Percentiles rank a stretch among this genome's conserved stretches.
Conservation (phyloP, 2,797 vertebrate species). For the Sylvia borin region DNA sequence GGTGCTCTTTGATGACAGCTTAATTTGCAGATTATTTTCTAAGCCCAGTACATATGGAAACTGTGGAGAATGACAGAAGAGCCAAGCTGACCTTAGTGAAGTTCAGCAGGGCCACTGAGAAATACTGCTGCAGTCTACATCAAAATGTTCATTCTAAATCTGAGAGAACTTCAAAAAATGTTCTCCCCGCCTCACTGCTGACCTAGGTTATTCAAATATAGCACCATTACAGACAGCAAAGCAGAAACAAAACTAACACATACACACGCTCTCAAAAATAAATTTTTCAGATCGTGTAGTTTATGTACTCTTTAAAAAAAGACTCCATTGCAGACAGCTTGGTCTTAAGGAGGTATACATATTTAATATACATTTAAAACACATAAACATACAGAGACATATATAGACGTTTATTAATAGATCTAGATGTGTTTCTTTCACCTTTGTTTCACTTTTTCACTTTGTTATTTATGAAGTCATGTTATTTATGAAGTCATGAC, state of each 20-base stretch:
- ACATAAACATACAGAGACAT: not conserved
- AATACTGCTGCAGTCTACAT: not conserved
- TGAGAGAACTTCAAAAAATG: not conserved
- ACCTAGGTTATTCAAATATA: conserved; percentile 7
- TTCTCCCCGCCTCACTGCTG: not conserved
- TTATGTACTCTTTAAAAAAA: not conserved
- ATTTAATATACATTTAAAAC: not conserved
- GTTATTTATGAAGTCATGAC: too few relatives aligned
- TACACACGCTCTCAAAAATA: not conserved
- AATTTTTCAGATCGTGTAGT: not conserved
- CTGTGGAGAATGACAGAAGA: not conserved
- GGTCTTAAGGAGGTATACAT: not conserved
- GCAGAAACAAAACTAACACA: not conserved
- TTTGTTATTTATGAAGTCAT: not conserved
- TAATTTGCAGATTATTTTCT: not conserved
- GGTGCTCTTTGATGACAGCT: not conserved
- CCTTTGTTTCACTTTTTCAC: not conserved
- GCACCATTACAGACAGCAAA: not conserved
- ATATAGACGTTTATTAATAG: not conserved
- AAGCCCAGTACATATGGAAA: not conserved
- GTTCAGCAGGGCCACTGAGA: not conserved
- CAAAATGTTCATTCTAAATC: not conserved
- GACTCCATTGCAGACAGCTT: not conserved
- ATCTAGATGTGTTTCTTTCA: not conserved
- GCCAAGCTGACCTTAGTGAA: not conserved